phyloP scores from a whole-genome alignment of 2,888 invertebrate genomes.

The Adelognathus sp. region DNA sequence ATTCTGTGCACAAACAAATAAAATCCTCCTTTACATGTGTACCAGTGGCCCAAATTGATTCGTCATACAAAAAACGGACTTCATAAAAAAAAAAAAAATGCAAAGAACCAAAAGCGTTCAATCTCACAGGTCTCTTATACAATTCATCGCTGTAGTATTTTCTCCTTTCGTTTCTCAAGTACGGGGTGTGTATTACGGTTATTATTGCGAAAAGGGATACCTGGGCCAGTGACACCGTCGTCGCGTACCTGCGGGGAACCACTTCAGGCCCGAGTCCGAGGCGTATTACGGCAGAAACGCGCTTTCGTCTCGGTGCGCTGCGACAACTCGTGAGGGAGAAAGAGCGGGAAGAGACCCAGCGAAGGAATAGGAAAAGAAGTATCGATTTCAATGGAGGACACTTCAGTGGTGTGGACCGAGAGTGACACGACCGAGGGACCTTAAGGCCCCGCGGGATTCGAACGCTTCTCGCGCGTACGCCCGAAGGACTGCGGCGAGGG shows the following conservation, averaged over 20 bases:
- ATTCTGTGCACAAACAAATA: too few relatives aligned
- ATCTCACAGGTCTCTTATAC: not conserved
- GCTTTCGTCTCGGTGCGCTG: not conserved
- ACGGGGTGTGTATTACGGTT: constrained; percentile 39
- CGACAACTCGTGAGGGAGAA: not conserved
- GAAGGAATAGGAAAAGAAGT: constrained; percentile 57
- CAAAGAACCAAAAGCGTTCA: not conserved
- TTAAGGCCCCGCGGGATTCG: constrained; percentile 52
- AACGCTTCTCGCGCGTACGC: constrained; percentile 33
- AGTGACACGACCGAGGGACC: constrained; percentile 39
- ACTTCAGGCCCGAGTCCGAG: constrained; percentile 28
- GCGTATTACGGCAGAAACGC: not conserved
- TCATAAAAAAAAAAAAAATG: not conserved
- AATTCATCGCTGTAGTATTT: not conserved
- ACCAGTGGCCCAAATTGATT: too few relatives aligned
- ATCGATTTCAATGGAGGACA: constrained; percentile 74
- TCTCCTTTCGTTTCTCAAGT: constrained; percentile 1
- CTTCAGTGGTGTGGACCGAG: constrained; percentile 63
- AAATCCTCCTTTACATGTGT: too few relatives aligned
- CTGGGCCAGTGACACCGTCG: constrained; percentile 55
- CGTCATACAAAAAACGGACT: too few relatives aligned
- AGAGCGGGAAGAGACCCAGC: constrained; percentile 9
- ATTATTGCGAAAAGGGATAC: constrained; percentile 50
- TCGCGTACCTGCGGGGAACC: constrained; percentile 49
- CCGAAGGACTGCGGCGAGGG: constrained; percentile 27